These are phyloP conservation scores for Sprattus sprattus DNA, from an alignment of 2,113 vertebrate genomes.

Conservation along the genomic window DNA sequence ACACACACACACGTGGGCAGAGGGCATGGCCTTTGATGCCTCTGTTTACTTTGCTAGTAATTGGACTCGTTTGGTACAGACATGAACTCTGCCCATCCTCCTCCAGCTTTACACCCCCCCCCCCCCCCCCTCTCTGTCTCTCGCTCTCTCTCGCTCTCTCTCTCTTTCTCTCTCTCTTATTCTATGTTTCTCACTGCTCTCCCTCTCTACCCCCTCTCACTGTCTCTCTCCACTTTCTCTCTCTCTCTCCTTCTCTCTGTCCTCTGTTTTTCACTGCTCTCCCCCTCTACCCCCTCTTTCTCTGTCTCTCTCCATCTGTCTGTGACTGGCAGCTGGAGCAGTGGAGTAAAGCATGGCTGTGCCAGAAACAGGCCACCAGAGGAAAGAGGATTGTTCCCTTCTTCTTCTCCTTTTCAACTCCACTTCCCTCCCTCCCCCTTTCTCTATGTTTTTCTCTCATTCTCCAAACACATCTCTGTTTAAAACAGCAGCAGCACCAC, in stretches of 20 bases:
- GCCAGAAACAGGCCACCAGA: conserved; percentile 60
- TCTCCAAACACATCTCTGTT: neutral
- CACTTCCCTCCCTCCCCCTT: conserved; percentile 46
- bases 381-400: conserved; percentile 60
- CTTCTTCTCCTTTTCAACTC: conserved; percentile 54
- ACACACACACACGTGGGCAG: neutral
- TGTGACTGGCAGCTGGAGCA: conserved; percentile 63
- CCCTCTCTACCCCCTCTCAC: neutral
- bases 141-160: neutral
- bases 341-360: conserved; percentile 53
- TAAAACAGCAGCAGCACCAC: conserved; percentile 22
- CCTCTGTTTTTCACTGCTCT: neutral
- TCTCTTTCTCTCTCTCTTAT: neutral
- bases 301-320: neutral
- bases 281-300: no score
- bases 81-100: no score
- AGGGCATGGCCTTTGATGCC: conserved; percentile 53
- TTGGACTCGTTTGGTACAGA: conserved; percentile 60
- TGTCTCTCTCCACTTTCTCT: neutral
- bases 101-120: conserved; percentile 21
- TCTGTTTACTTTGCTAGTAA: conserved; percentile 69
- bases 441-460: conserved; percentile 32
- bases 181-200: neutral
- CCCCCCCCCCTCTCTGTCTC: neutral
- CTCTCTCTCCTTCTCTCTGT: neutral